These are phyloP conservation scores for Athene noctua DNA, from an alignment of 2,113 vertebrate genomes.

Conservation along the genomic window DNA sequence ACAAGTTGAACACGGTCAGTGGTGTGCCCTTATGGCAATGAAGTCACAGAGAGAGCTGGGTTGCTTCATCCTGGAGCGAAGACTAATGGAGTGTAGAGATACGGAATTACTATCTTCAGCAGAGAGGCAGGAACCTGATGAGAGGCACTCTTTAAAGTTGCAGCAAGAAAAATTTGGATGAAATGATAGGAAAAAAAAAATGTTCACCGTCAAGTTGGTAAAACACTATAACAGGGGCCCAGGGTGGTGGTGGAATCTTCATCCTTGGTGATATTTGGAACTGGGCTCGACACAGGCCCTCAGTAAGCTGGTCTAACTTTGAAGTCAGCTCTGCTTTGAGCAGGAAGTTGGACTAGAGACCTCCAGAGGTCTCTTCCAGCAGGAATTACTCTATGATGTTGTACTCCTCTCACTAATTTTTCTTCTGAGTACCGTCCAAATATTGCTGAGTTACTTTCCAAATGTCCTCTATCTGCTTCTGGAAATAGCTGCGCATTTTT, in stretches of 20 bases:
- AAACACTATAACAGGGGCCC: not conserved
- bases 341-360: not conserved
- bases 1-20: not conserved
- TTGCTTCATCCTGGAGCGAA: not conserved
- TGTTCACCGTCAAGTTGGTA: not conserved
- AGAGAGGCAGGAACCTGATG: not conserved
- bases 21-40: not conserved
- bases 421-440: not conserved
- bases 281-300: not conserved
- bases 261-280: not conserved
- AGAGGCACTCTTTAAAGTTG: not conserved
- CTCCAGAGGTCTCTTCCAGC: not conserved
- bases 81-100: not conserved
- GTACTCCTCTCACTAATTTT: not conserved
- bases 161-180: not conserved
- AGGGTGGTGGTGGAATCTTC: not conserved
- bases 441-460: not conserved
- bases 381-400: not conserved
- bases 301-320: not conserved
- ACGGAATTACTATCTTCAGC: not conserved
- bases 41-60: not conserved
- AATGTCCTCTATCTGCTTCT: not conserved
- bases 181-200: slow-evolving; percentile 7
- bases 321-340: not conserved
- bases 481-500: not conserved